Evolutionary conservation across 2,113 vertebrate genomes (phyloP).

Genomic region (Meriones unguiculatus): DNA sequence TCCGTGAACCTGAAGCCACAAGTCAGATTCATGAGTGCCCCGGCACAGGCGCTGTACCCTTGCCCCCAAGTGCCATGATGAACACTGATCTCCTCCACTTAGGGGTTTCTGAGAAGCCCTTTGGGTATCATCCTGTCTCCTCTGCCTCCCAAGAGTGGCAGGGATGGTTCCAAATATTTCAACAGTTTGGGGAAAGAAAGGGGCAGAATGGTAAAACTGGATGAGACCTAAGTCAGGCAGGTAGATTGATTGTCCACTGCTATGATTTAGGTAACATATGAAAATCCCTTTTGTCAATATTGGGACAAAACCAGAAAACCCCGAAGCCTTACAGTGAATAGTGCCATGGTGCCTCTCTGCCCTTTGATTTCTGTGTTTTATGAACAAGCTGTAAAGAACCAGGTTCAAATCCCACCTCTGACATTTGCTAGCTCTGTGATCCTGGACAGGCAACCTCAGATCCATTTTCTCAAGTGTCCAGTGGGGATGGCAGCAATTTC

Average conservation of each 20-base stretch:
- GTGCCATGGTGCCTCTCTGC: fast-evolving
- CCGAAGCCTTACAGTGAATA: not conserved
- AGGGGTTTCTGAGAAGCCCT: not conserved
- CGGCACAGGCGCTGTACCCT: fast-evolving
- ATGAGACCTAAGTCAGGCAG: not conserved
- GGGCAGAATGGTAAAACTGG: not conserved
- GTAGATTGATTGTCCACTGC: fast-evolving
- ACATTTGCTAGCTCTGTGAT: not conserved
- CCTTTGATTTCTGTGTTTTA: not conserved
- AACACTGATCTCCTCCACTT: not conserved
- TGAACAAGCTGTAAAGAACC: too few species aligned
- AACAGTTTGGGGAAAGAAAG: not conserved
- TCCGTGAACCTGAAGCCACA: not conserved
- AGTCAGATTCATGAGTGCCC: fast-evolving
- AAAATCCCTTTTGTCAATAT: not conserved
- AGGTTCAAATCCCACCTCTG: not conserved
- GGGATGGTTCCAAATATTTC: not conserved
- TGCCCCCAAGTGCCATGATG: fast-evolving
- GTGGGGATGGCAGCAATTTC: not conserved
- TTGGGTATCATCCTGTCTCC: not conserved
- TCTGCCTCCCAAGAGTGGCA: not conserved
- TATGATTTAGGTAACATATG: fast-evolving
- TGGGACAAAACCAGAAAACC: not conserved
- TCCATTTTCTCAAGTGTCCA: too few species aligned
- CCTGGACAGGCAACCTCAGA: not conserved